These are phyloP conservation scores for Epizoanthus scotinus DNA, from an alignment of 92 coral and sea anemone genomes.

Conservation along the genomic window DNA sequence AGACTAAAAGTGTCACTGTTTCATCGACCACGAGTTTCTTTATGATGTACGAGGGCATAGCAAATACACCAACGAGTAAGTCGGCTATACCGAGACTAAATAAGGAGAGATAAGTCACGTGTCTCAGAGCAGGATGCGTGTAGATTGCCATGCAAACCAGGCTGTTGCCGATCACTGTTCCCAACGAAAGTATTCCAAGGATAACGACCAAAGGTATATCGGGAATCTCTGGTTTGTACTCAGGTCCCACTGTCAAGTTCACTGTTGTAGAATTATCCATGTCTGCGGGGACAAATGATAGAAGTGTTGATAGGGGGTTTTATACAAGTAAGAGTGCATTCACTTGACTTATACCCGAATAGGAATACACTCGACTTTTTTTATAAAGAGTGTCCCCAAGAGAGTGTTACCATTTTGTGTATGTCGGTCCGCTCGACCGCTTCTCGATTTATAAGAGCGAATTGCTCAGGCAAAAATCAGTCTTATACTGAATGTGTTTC, in stretches of 20 bases:
- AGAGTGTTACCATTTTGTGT: no score
- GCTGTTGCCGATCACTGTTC: conserved; percentile 85
- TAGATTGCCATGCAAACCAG: conserved; percentile 85
- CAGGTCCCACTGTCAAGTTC: conserved; percentile 56
- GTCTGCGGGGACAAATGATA: not conserved
- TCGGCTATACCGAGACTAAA: conserved; percentile 90
- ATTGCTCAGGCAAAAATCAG: no score
- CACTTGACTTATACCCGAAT: no score
- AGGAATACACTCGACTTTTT: no score
- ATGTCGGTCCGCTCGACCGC: no score
- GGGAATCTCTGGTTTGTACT: conserved; percentile 49
- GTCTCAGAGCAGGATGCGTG: conserved; percentile 72
- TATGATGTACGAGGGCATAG: conserved; percentile 92
- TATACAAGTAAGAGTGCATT: no score
- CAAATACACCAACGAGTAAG: conserved; percentile 80
- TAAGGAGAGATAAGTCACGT: conserved; percentile 85
- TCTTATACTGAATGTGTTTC: no score
- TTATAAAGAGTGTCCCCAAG: no score
- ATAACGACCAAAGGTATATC: conserved; percentile 61
- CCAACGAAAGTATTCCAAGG: conserved; percentile 60
- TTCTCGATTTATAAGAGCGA: no score
- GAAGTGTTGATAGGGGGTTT: no score
- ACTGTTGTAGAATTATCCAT: conserved; percentile 50
- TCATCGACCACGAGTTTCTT: conserved; percentile 77
- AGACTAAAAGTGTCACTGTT: conserved; percentile 47